Evolutionary conservation across 2,888 invertebrate species (phyloP), one percentile per base, ranked within the genome.

Genomic region (Philonicus albiceps): DNA sequence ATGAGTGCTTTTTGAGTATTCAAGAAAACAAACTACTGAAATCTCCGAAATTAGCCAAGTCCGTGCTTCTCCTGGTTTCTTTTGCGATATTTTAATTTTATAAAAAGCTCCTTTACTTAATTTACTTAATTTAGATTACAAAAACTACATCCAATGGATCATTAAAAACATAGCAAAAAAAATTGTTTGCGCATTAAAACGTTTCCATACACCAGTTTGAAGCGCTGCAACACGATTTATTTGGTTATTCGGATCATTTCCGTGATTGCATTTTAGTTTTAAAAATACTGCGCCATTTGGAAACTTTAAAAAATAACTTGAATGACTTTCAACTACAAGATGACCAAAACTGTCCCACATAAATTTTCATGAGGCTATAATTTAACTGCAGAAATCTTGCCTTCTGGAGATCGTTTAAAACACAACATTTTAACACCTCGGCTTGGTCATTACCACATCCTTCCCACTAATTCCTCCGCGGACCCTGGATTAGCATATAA

Each of bases 401-500:
- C 22, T 19, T 22, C 8, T 22, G 11, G 2, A 22, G 64, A 64
- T 64, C 64, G 22, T n/a, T 80, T 80, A 80, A 80, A 80, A 80
- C 80, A 80, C 53, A 80, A 19, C 31, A 53, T 80, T 30, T 80
- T 80, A 80, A 80, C 80, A 80, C 80, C 80, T 80, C 31, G 80
- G 22, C 31, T 80, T 80, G 27, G 55, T 80, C 27, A 80, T 80
- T 22, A 80, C 30, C 49, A 27, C 49, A 53, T 64, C 64, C 64
- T 64, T 64, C 64, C 22, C 64, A 64, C 64, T 64, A 64, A 64
- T 64, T 22, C 64, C 11, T 64, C 53, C 53, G 27, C 8, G 11
- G 19, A 7, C 31, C 30, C 30, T n/a, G 19, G 31, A 80, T 80
- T 80, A 80, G 80, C 80, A 80, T 80, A 80, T 80, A 80, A 80